Evolutionary conservation across 2,797 vertebrate species (phyloP).

Genomic region (Eulemur rubriventer): DNA sequence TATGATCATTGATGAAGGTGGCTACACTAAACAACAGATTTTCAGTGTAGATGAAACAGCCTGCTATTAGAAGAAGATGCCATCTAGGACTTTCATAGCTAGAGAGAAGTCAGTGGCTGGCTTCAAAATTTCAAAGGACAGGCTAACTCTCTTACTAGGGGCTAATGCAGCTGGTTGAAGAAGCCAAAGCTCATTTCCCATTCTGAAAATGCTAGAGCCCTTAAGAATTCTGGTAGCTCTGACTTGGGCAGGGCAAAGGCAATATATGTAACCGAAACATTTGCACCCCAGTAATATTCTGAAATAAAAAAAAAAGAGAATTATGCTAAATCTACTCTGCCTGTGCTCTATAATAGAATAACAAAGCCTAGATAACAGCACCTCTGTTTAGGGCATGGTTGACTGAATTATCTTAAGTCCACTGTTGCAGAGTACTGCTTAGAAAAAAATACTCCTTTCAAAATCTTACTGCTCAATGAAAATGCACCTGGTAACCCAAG

Average conservation of each 20-base stretch:
- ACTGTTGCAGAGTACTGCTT: not conserved
- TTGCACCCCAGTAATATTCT: too few species aligned
- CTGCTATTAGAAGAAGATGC: not conserved
- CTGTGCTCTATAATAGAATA: not conserved
- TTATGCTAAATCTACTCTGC: not conserved
- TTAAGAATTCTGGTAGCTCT: not conserved
- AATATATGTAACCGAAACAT: too few species aligned
- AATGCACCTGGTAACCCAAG: not conserved
- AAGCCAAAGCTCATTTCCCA: not conserved
- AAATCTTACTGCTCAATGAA: not conserved
- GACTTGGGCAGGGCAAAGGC: too few species aligned
- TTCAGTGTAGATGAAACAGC: not conserved
- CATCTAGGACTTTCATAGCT: not conserved
- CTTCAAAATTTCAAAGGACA: not conserved
- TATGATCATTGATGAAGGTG: not conserved
- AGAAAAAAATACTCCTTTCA: not conserved
- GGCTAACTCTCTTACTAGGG: not conserved
- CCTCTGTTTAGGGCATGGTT: not conserved
- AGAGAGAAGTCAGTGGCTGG: not conserved
- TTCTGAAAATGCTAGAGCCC: not conserved
- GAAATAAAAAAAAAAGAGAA: not conserved
- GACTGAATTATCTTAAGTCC: not conserved
- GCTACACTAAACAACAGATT: not conserved
- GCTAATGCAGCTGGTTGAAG: not conserved
- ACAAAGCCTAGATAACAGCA: not conserved